Evolutionary conservation across 2,888 invertebrate species (phyloP), one percentile per base, ranked within the genome.

Genomic region (Euspilapteryx auroguttella): DNA sequence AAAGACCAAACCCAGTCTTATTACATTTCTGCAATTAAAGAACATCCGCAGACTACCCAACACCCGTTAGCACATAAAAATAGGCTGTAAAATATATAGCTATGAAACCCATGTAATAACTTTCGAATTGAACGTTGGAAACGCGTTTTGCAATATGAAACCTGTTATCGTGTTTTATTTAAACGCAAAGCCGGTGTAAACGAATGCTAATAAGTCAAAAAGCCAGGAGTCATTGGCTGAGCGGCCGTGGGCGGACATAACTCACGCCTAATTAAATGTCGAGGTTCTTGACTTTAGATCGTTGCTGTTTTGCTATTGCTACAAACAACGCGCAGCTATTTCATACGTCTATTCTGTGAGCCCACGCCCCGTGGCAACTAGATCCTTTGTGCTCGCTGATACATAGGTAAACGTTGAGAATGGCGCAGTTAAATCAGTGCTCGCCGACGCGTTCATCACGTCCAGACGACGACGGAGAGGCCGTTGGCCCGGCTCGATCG

Each of bases 221-320:
- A 55, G 49, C 42, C 51, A 57, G 52, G 48, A 65, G 62, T 59
- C 63, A 56, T 57, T 58, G 61, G 49, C 57, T 61, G 42, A 48
- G 41, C 38, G 44, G 41, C 45, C 47, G 62, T 61, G 55, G 61
- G 64, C 56, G 57, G 56, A 55, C 57, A 55, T 63, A 64, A 63
- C 57, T 66, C 59, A 62, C 51, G 51, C 50, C 50, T 64, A 63
- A 68, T 68, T 64, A 59, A 65, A 62, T 55, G 53, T 47, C 54
- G 61, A 61, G 63, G 61, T 64, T 58, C 56, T 65, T 59, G 59
- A 64, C 63, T 59, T 44, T 40, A 8, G 23, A 14, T n/a, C 10
- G 12, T 22, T 14, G 20, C n/a, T n/a, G n/a, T n/a, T n/a, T n/a
- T n/a, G n/a, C n/a, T n/a, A n/a, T n/a, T n/a, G n/a, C 7, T 20